Base-by-base conservation (phyloP, 2,113 vertebrate species). In the Microcebus griseorufus region DNA sequence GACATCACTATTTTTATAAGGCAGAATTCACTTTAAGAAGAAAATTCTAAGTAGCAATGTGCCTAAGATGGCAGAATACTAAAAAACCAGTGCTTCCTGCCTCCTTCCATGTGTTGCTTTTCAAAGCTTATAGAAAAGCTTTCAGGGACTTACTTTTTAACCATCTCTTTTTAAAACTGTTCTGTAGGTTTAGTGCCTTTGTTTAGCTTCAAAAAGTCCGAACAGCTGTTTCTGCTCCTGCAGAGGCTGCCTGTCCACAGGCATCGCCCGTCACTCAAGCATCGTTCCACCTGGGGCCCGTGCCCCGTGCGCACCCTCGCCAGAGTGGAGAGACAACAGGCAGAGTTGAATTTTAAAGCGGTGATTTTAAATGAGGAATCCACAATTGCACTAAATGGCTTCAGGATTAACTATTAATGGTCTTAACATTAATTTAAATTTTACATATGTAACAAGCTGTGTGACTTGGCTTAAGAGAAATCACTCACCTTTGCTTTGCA, bases 1-100 rank as follows among this genome's bases (percentile, higher is more conserved):
- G 76, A 75, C 72, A 67, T 65, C 67, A n/a, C 29, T 79, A 64
- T 87, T 90, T 94, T 88, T 80, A 55, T 64, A 55, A 83, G 29
- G 34, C 20, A 88, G 51, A 93, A 69, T 16, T 86, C 70, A 58
- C 72, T 86, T 88, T 88, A 89, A 69, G 70, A 3, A 62, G 37
- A 93, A 83, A 53, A 45, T 1, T 37, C 93, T 75, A 69, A 80
- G 29, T 29, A 62, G 55, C 93, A 79, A 0, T 75, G 55, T 62
- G 64, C 39, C 84, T 67, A 42, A 45, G 58, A 84, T 20, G 65
- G 17, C 65, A 72, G 45, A 84, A 72, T 37, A 22, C 20, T 22
- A 10, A 90, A 55, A 55, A 29, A 8, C 64, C 3, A 2, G 18
- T 51, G 51, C 62, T 48, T 73, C 72, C 34, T 88, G 64, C 11